Base-by-base conservation (phyloP, 2,888 invertebrate genomes). In the Drosophila ustulata region DNA sequence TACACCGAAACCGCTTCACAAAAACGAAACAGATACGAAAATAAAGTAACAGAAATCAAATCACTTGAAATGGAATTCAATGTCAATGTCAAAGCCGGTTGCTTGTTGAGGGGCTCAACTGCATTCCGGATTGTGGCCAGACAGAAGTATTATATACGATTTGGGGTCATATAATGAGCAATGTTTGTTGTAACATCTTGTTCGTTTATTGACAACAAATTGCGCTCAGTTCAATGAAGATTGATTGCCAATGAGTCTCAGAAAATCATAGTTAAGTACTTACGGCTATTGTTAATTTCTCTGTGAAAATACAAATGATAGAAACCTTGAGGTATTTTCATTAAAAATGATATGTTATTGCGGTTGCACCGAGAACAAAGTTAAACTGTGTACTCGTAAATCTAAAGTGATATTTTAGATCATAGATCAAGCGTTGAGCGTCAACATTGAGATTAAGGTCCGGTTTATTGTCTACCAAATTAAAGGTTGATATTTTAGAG, bases 51-150 rank as follows among this genome's bases (percentile, higher is more conserved):
- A 1, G 18, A 41, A 46, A 34, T 32, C 18, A 39, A 34, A 28
- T 37, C 11, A 61, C 55, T 61, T 66, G 6, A 53, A 70, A 58
- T 64, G 45, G 47, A 66, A 64, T 71, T 77, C 78, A 84, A 82
- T 80, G 80, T 86, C 84, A 87, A 78, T 81, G 78, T 58, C 72
- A 73, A 57, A 50, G 41, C 52, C 50, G 39, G 39, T 50, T 30
- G 8, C 1, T 28, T 13, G 9, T 39, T 37, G 37, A 37, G 34
- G 7, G 6, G 9, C 13, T 46, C 2, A 37, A 45, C 46, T 28
- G 7, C 34, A 50, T 71, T 23, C 45, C 39, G 23, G 39, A 26
- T 37, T 25, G 51, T 18, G 18, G 2, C 18, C 37, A 37, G 4
- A 37, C 11, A 37, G 32, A 37, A n/a, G 37, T 37, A 32, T 9